phyloP scores from a whole-genome alignment of 1,140 invertebrate genomes.

The Saccostrea glomerata region DNA sequence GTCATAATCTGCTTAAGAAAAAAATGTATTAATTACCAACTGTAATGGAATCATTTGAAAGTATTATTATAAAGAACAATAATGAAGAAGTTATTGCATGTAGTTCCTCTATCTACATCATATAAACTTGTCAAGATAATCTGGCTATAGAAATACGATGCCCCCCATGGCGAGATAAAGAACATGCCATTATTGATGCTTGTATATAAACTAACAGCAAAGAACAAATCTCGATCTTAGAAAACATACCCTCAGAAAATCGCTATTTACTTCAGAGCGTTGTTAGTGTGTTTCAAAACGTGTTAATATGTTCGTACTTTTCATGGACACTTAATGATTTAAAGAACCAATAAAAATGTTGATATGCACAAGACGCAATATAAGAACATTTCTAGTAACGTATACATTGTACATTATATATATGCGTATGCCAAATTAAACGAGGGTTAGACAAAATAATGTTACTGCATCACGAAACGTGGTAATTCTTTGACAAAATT shows the following conservation, averaged over 20 bases:
- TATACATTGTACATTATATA: too few relatives aligned
- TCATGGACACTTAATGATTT: too few relatives aligned
- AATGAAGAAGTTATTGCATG: not conserved
- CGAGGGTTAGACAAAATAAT: too few relatives aligned
- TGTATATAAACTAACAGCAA: not conserved
- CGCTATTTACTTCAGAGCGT: too few relatives aligned
- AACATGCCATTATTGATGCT: not conserved
- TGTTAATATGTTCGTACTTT: too few relatives aligned
- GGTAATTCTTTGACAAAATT: too few relatives aligned
- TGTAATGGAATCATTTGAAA: not conserved
- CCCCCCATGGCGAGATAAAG: conserved; percentile 5
- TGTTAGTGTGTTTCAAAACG: too few relatives aligned
- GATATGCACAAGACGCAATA: too few relatives aligned
- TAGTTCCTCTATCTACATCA: not conserved
- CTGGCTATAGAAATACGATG: conserved; percentile 8
- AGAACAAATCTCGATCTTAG: not conserved
- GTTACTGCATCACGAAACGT: too few relatives aligned
- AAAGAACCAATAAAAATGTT: too few relatives aligned
- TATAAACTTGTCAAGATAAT: conserved; percentile 16
- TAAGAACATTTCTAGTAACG: too few relatives aligned
- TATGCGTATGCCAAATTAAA: too few relatives aligned
- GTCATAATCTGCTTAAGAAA: not conserved
- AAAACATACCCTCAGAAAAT: not conserved
- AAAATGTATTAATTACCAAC: not conserved
- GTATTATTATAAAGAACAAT: not conserved